phyloP scores from a whole-genome alignment of 2,797 vertebrate species.

The Hippopotamyrus pictus region DNA sequence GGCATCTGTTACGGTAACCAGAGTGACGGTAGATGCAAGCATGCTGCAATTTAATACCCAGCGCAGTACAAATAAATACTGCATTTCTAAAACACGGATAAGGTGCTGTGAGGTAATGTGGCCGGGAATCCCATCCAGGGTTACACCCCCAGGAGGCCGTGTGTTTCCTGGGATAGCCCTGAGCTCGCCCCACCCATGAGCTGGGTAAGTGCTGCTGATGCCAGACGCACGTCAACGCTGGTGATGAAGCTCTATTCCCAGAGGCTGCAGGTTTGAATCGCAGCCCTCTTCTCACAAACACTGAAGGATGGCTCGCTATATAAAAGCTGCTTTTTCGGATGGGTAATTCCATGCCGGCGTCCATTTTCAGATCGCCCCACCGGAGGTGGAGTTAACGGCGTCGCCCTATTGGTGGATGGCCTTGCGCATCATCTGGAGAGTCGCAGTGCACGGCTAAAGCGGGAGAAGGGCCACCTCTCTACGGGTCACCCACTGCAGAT shows the following conservation, averaged over 20 bases:
- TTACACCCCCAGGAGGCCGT: no score
- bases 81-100: not conserved
- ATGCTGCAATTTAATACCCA: not conserved
- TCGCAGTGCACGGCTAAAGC: not conserved
- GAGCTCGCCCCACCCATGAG: not conserved
- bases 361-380: not conserved
- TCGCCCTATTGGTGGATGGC: no score
- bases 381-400: not conserved
- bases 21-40: constrained; percentile 9
- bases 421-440: no score
- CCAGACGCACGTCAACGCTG: not conserved
- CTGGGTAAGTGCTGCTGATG: not conserved
- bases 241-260: not conserved
- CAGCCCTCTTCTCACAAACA: not conserved
- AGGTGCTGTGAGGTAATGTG: not conserved
- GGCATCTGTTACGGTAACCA: not conserved
- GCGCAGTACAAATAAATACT: not conserved
- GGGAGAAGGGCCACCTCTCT: not conserved
- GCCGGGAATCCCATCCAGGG: not conserved
- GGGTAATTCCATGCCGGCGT: not conserved
- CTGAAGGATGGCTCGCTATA: not conserved
- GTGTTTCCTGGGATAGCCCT: not conserved
- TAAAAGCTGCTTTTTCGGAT: not conserved
- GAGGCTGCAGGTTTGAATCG: not conserved
- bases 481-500: not conserved